These are phyloP conservation scores for Caloenas nicobarica DNA, from an alignment of 2,113 vertebrate species.

Conservation along the genomic window DNA sequence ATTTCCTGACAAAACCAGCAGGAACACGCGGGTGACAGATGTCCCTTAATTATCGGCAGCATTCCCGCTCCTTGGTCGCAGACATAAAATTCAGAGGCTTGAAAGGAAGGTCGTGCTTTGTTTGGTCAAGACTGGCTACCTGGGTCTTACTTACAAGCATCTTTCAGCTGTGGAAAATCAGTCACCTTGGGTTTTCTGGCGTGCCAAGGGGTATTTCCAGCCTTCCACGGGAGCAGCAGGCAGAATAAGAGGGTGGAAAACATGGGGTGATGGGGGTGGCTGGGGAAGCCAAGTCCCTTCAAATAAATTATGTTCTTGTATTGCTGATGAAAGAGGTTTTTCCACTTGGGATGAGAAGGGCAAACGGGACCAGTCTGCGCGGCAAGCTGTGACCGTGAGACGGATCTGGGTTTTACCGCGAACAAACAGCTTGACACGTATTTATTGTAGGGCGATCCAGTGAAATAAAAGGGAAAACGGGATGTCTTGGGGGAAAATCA, in stretches of 20 bases:
- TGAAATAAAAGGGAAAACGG: not conserved
- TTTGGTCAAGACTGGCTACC: not conserved
- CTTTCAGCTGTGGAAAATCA: not conserved
- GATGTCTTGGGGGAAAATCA: rapidly evolving
- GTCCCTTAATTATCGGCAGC: constrained; percentile 31
- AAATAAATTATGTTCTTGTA: not conserved
- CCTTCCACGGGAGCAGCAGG: not conserved
- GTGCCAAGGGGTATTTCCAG: not conserved
- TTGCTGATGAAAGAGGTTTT: not conserved
- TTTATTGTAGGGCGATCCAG: not conserved
- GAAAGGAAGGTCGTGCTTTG: not conserved
- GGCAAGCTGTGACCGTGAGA: not conserved
- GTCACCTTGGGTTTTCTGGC: not conserved
- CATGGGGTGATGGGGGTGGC: rapidly evolving
- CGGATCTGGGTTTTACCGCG: not conserved
- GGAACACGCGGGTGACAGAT: constrained; percentile 48
- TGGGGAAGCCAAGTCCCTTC: not conserved
- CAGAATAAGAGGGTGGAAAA: not conserved
- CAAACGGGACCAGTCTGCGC: not conserved
- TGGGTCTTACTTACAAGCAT: not conserved
- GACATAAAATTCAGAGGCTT: not conserved
- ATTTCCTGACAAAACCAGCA: constrained; percentile 60
- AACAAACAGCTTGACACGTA: rapidly evolving
- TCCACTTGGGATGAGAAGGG: not conserved
- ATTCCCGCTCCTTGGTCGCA: not conserved